Evolutionary conservation across 2,888 invertebrate species (phyloP).

Genomic region (Vanessa cardui): DNA sequence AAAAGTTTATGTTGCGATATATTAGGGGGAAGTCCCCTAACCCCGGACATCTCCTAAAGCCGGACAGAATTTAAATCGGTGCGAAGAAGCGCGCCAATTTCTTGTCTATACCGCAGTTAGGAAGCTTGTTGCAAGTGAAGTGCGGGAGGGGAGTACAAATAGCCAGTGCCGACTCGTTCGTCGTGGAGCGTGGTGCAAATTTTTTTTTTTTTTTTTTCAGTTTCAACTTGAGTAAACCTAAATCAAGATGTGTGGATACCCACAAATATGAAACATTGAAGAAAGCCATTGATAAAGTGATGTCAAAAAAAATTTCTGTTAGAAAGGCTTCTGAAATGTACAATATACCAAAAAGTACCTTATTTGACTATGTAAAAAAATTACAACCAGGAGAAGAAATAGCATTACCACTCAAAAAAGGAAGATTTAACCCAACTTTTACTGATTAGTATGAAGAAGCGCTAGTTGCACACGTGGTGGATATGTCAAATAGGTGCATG

Average conservation of each 20-base stretch:
- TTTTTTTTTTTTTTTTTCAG: not conserved
- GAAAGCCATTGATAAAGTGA: conserved; percentile 2
- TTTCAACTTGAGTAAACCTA: not conserved
- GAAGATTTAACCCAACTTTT: not conserved
- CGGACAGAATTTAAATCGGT: not conserved
- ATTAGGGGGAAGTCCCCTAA: conserved; percentile 10
- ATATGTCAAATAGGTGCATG: conserved; percentile 5
- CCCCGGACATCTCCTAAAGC: conserved; percentile 21
- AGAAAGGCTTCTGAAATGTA: not conserved
- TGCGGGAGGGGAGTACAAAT: not conserved
- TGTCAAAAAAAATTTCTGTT: not conserved
- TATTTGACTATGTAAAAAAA: not conserved
- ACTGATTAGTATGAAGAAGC: not conserved
- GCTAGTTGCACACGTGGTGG: not conserved
- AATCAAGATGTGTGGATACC: not conserved
- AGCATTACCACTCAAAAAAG: conserved; percentile 1
- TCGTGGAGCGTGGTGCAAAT: conserved; percentile 1
- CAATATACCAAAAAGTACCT: conserved; percentile 2
- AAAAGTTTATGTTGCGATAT: too few relatives aligned
- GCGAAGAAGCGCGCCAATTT: conserved; percentile 1
- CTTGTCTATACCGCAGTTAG: not conserved
- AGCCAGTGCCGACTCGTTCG: not conserved
- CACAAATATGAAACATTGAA: not conserved
- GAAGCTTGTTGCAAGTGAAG: not conserved
- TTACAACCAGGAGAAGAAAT: not conserved